Evolutionary conservation across 2,113 vertebrate genomes (phyloP).

Genomic region (Chaenogobius annularis): DNA sequence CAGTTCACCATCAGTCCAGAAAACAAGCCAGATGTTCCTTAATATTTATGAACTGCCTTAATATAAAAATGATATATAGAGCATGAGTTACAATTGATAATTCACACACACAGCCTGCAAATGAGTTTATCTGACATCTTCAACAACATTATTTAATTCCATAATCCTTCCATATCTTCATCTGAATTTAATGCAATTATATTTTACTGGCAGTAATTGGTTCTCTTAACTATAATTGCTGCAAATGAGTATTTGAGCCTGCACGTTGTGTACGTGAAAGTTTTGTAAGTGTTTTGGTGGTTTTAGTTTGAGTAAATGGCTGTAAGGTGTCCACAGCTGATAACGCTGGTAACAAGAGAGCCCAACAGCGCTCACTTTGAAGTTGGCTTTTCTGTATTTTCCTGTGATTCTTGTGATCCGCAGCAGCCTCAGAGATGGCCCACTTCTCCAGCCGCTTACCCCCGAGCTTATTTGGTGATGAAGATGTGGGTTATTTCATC

Average conservation of each 20-base stretch:
- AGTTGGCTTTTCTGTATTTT: neutral
- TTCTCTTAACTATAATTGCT: neutral
- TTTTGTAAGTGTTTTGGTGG: neutral
- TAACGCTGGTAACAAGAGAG: neutral
- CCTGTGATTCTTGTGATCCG: neutral
- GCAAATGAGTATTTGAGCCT: neutral
- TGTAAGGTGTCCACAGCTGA: neutral
- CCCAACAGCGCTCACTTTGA: neutral
- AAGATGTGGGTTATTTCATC: neutral
- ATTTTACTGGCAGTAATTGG: neutral
- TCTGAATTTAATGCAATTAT: neutral
- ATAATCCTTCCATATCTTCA: constrained; percentile 3
- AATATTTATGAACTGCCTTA: too few relatives aligned
- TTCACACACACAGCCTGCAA: neutral
- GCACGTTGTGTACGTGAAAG: neutral
- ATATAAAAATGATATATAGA: too few relatives aligned
- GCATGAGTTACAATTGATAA: too few relatives aligned
- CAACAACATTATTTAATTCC: constrained; percentile 2
- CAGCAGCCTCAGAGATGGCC: neutral
- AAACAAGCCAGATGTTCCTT: too few relatives aligned
- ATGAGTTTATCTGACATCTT: constrained; percentile 14
- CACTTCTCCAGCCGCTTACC: constrained; percentile 7
- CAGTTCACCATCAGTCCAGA: too few relatives aligned
- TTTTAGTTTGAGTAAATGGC: neutral
- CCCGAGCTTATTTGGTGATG: constrained; percentile 4